Conservation (phyloP, 2,888 invertebrate species). For the Baccha elongata region DNA sequence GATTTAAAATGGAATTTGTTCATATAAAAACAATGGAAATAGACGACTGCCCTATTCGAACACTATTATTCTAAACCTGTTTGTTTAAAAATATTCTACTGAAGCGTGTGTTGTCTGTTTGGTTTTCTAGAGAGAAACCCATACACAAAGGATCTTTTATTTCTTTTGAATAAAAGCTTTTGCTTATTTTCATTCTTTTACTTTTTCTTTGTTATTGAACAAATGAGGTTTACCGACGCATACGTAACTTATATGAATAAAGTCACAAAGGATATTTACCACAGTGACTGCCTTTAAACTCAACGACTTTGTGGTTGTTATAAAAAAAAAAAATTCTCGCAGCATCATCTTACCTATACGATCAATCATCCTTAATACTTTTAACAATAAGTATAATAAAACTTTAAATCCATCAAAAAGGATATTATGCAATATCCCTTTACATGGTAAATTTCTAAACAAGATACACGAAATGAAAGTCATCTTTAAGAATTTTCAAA, state of each 20-base stretch:
- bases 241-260: background rate
- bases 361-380: background rate
- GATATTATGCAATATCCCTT: background rate
- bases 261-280: constrained; percentile 6
- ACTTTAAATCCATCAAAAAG: background rate
- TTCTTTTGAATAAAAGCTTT: background rate
- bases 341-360: background rate
- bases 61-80: background rate
- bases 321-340: too few relatives aligned
- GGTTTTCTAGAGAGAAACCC: background rate
- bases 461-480: background rate
- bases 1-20: too few relatives aligned
- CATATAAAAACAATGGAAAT: background rate
- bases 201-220: background rate
- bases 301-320: background rate
- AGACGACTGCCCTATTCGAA: background rate
- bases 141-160: background rate
- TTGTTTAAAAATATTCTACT: background rate
- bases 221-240: background rate
- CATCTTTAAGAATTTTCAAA: constrained; percentile 4
- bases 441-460: background rate
- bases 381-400: background rate
- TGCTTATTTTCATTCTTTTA: background rate
- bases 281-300: constrained; percentile 10
- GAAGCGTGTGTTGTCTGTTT: background rate